phyloP scores from a whole-genome alignment of 2,113 vertebrate species.

The Emydocephalus ijimae region DNA sequence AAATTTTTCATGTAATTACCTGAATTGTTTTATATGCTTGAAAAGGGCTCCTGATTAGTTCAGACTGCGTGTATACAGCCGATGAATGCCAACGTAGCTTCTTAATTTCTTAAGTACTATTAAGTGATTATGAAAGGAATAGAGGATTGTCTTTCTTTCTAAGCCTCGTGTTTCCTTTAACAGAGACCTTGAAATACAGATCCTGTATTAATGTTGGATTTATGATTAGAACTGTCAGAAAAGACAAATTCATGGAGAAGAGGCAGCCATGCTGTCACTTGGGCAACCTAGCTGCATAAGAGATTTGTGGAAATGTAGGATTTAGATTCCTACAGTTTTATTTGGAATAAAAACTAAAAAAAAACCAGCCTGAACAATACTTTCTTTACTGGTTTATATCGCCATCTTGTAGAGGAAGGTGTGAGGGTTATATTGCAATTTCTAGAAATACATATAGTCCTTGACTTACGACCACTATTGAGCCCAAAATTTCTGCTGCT shows the following conservation, averaged over 20 bases:
- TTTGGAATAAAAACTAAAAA: neutral
- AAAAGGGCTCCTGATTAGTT: neutral
- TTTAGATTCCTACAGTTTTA: neutral
- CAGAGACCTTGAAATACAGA: neutral
- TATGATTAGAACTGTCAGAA: neutral
- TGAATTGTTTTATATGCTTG: neutral
- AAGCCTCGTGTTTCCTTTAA: neutral
- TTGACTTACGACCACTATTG: neutral
- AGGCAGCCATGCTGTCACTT: neutral
- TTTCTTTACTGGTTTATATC: neutral
- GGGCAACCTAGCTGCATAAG: neutral
- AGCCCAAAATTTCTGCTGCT: neutral
- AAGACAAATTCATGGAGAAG: neutral
- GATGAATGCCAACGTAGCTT: neutral
- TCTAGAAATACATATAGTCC: neutral
- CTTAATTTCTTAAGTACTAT: neutral
- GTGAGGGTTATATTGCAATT: neutral
- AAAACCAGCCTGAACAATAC: neutral
- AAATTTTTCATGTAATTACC: neutral
- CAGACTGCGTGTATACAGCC: neutral
- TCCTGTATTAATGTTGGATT: neutral
- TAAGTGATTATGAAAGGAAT: neutral
- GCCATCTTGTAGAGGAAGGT: neutral
- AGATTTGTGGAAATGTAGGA: neutral
- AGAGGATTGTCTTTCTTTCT: neutral